Percentiles rank a stretch among this genome's conserved stretches.
Conservation (phyloP, 2,888 invertebrate genomes). For the Cataglyphis albicans region DNA sequence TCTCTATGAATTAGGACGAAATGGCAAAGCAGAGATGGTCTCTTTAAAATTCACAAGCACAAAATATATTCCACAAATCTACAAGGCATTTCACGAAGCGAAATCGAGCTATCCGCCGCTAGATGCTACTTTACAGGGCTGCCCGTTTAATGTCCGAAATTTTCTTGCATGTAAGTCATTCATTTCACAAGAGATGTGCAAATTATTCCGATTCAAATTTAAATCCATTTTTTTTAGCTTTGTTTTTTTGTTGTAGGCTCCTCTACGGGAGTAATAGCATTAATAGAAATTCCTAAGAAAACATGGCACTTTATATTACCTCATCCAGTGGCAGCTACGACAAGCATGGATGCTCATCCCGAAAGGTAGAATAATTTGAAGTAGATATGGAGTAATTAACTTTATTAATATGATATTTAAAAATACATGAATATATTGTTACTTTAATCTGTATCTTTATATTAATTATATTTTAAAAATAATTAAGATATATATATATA, state of each 20-base stretch:
- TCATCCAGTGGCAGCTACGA: conserved; percentile 61
- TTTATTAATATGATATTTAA: too few species aligned
- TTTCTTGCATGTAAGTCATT: conserved; percentile 87
- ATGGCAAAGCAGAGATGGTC: conserved; percentile 12
- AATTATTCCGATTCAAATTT: too few species aligned
- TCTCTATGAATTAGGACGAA: conserved; percentile 29
- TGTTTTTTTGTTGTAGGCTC: conserved; percentile 69
- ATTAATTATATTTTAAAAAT: too few species aligned
- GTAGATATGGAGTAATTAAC: neutral
- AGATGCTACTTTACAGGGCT: conserved; percentile 86
- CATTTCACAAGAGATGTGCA: too few species aligned
- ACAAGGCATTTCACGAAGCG: conserved; percentile 4
- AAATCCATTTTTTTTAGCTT: neutral
- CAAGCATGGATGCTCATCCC: conserved; percentile 75
- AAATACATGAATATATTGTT: too few species aligned
- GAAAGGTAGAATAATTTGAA: conserved; percentile 67
- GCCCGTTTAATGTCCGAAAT: conserved; percentile 87
- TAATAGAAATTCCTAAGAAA: conserved; percentile 71
- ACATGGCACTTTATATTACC: conserved; percentile 70
- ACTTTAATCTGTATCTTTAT: too few species aligned
- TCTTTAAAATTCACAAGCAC: conserved; percentile 63
- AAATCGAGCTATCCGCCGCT: conserved; percentile 82
- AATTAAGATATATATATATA: too few species aligned
- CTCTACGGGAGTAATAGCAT: conserved; percentile 68
- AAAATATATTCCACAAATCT: conserved; percentile 23